Conservation (phyloP, 2,113 vertebrate genomes). For the Carollia perspicillata region DNA sequence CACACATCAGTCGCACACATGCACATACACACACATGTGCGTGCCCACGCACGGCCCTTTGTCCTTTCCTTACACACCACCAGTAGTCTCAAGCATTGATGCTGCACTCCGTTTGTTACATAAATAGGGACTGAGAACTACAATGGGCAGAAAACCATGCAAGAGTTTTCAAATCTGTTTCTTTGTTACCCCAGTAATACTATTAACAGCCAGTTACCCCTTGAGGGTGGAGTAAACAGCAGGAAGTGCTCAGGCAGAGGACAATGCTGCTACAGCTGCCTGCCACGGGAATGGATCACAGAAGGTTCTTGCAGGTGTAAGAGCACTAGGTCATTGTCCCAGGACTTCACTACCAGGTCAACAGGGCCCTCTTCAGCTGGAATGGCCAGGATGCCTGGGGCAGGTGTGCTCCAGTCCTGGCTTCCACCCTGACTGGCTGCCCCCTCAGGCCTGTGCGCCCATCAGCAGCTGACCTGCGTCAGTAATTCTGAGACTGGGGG, state of each 20-base stretch:
- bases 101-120: neutral
- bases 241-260: neutral
- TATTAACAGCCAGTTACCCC: neutral
- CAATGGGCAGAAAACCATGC: neutral
- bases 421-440: neutral
- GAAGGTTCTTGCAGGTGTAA: neutral
- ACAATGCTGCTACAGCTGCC: no score
- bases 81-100: neutral
- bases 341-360: no score
- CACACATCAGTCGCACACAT: neutral
- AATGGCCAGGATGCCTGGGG: fast-evolving
- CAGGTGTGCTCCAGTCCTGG: fast-evolving
- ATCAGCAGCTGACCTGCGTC: fast-evolving
- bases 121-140: neutral
- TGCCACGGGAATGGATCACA: neutral
- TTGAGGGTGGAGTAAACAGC: neutral
- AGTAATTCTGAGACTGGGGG: neutral
- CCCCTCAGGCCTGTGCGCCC: fast-evolving
- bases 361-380: neutral
- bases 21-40: neutral
- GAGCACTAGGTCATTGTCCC: neutral
- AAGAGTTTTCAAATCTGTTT: neutral
- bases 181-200: neutral
- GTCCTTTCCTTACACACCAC: neutral
- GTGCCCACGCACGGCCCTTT: neutral